phyloP scores from a whole-genome alignment of 2,888 invertebrate species.

The Himalopsyche japonica region DNA sequence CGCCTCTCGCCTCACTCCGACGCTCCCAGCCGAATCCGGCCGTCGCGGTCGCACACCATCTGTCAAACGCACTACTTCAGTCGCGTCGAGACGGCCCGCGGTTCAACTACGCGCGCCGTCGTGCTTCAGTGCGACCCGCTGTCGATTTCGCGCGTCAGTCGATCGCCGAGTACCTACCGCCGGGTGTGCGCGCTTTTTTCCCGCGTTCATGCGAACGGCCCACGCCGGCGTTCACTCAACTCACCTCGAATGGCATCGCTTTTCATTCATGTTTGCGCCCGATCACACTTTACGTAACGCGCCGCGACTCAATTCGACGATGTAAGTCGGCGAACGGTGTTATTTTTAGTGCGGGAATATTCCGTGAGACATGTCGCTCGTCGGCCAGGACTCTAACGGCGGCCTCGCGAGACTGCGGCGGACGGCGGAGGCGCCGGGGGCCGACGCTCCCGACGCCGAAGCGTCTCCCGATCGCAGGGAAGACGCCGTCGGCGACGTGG shows the following conservation, averaged over 20 bases:
- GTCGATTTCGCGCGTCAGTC: too few species aligned
- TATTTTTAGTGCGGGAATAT: neutral
- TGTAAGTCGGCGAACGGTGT: neutral
- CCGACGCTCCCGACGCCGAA: slow-evolving; percentile 37
- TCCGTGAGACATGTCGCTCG: neutral
- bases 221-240: neutral
- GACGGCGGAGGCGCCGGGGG: slow-evolving; percentile 10
- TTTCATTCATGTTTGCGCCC: neutral
- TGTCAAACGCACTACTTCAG: slow-evolving; percentile 28
- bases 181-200: neutral
- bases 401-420: neutral
- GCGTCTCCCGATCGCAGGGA: slow-evolving; percentile 19
- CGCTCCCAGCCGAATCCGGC: slow-evolving; percentile 35
- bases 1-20: slow-evolving; percentile 7
- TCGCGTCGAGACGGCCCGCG: slow-evolving; percentile 41
- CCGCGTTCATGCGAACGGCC: neutral
- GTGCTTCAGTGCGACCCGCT: neutral
- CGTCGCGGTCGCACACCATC: slow-evolving; percentile 28
- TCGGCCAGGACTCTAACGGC: slow-evolving; percentile 1
- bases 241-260: neutral
- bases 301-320: neutral
- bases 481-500: neutral
- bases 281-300: neutral
- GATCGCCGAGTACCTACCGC: neutral
- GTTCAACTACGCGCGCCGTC: slow-evolving; percentile 24